phyloP scores from a whole-genome alignment of 1,140 invertebrate species.

The Goniozus legneri region DNA sequence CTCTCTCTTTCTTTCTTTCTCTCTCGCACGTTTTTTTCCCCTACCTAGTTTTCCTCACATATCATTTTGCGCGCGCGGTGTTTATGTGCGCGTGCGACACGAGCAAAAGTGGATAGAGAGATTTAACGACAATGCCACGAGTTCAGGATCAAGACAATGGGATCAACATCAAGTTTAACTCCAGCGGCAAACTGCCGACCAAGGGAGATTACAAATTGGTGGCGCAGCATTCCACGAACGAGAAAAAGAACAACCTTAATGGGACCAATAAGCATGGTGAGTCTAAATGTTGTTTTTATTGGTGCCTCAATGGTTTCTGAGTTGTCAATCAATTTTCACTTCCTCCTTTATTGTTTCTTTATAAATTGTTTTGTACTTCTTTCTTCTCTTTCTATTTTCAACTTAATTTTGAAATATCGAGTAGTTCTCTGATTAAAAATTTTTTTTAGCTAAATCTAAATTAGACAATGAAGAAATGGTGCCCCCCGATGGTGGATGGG shows the following conservation, averaged over 20 bases:
- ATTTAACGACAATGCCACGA: constrained; percentile 34
- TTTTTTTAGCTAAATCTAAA: constrained; percentile 19
- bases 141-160: constrained; percentile 48
- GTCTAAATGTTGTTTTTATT: too few relatives aligned
- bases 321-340: too few relatives aligned
- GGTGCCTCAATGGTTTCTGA: too few relatives aligned
- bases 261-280: constrained; percentile 32
- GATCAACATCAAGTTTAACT: constrained; percentile 46
- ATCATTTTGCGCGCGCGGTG: constrained; percentile 3
- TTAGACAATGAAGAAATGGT: constrained; percentile 50
- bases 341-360: too few relatives aligned
- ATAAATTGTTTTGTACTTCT: too few relatives aligned
- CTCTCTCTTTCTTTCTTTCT: not conserved
- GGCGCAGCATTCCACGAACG: constrained; percentile 17
- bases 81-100: not conserved
- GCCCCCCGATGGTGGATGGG: constrained; percentile 73
- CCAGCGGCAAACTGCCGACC: constrained; percentile 17
- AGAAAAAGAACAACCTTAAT: constrained; percentile 18
- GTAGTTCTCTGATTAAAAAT: too few relatives aligned
- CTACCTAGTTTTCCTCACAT: too few relatives aligned
- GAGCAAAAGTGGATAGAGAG: constrained; percentile 14
- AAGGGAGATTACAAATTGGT: constrained; percentile 35
- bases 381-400: too few relatives aligned
- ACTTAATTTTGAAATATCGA: not conserved
- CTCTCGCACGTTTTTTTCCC: not conserved